Base-by-base conservation (phyloP, 2,888 invertebrate genomes). In the Lasioglossum vierecki region DNA sequence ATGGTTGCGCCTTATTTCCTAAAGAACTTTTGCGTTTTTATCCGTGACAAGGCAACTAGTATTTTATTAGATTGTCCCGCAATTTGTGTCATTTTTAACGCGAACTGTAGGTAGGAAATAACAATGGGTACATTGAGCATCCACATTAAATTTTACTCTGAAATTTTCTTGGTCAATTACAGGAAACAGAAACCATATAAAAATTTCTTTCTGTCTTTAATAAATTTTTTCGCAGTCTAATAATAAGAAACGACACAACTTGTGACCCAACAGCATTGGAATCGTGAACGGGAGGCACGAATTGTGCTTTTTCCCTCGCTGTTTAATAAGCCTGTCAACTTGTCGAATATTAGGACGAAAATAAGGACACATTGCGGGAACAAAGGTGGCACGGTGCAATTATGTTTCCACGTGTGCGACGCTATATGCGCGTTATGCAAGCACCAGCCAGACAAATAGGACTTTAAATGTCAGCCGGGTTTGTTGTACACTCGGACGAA, bases 391-490 rank as follows among this genome's bases (percentile, higher is more conserved):
- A 22, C n/a, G 75, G 53, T 80, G 53, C 63, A 83, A 76, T 80
- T 83, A 73, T 57, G 60, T 79, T 30, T 15, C 22, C 73, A 13
- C 49, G 53, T 63, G 60, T 49, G 15, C 49, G n/a, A 35, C 11
- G 46, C n/a, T 72, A 18, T 39, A 72, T 76, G 57, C 15, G 44
- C 41, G 30, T 18, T 41, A 70, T 57, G 63, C 63, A 30, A 30
- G 63, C 63, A 53, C 18, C 63, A 41, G 79, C 39, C 73, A 44
- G 49, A 76, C 73, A 84, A 76, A 83, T 63, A 70, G 57, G 46
- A 30, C 39, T 49, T 46, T 76, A 83, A 85, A 70, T 76, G 68
- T 76, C 79, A 84, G 79, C 76, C 53, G 79, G 74, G 73, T 76
- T 85, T 79, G 79, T 18, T 44, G n/a, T 15, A 66, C 26, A 60